These are phyloP conservation scores for Nibea albiflora DNA, from an alignment of 2,113 vertebrate species.

Conservation along the genomic window DNA sequence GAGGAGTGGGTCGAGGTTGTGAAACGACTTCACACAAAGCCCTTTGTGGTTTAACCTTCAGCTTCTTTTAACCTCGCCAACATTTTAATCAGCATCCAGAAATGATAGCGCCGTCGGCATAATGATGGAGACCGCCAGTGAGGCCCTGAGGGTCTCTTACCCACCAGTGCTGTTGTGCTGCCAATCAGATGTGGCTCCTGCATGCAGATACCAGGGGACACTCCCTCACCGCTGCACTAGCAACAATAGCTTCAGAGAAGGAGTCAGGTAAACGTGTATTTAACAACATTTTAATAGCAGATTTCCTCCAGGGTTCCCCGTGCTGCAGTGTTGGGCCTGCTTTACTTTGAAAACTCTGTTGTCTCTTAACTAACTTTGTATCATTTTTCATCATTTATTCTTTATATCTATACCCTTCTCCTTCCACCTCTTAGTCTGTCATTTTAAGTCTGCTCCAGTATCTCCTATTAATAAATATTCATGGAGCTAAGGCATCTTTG, in stretches of 20 bases:
- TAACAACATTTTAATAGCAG: slow-evolving; percentile 70
- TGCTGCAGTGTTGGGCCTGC: background rate
- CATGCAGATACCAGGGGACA: slow-evolving; percentile 42
- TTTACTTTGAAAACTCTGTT: slow-evolving; percentile 31
- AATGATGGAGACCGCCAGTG: slow-evolving; percentile 62
- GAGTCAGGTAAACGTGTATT: slow-evolving; percentile 56
- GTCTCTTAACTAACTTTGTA: slow-evolving; percentile 29
- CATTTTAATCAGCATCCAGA: slow-evolving; percentile 80
- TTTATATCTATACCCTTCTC: slow-evolving; percentile 30
- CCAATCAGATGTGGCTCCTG: slow-evolving; percentile 63
- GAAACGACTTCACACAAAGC: slow-evolving; percentile 45
- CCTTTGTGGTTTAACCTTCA: slow-evolving; percentile 80
- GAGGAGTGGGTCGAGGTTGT: background rate
- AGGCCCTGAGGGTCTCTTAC: slow-evolving; percentile 61
- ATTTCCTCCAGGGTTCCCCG: slow-evolving; percentile 53
- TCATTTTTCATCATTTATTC: slow-evolving; percentile 18
- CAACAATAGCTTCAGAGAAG: slow-evolving; percentile 44
- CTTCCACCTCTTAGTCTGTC: slow-evolving; percentile 49
- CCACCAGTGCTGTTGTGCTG: slow-evolving; percentile 61
- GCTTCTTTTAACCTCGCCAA: slow-evolving; percentile 74
- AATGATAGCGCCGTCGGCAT: slow-evolving; percentile 66
- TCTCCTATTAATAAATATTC: slow-evolving; percentile 71
- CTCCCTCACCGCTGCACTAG: slow-evolving; percentile 21
- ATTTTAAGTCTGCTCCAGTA: slow-evolving; percentile 42
- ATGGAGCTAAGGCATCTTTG: slow-evolving; percentile 68